Evolutionary conservation across 2,797 vertebrate species (phyloP).

Genomic region (Psittacula derbiana): DNA sequence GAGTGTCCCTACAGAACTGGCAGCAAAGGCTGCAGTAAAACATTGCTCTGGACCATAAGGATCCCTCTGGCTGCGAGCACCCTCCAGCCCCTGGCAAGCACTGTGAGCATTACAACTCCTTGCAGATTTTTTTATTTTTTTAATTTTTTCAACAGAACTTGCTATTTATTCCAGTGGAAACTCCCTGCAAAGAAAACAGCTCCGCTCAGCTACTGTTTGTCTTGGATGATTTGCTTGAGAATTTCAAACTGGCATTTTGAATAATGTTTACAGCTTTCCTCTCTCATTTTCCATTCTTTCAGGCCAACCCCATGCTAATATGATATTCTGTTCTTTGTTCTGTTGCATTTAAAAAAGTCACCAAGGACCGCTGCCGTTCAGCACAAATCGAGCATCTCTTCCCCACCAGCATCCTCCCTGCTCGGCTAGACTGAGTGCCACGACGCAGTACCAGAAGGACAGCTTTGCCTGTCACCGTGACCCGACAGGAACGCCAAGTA

Average conservation of each 20-base stretch:
- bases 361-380: not conserved
- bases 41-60: not conserved
- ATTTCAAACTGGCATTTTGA: not conserved
- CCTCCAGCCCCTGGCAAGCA: not conserved
- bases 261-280: not conserved
- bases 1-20: not conserved
- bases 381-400: not conserved
- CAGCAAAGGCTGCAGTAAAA: not conserved
- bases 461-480: not conserved
- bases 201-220: conserved; percentile 26
- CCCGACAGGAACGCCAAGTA: not conserved
- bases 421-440: not conserved
- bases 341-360: not conserved
- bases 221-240: not conserved
- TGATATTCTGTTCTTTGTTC: not conserved
- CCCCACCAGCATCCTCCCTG: not conserved
- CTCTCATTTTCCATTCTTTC: not conserved
- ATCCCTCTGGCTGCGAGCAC: not conserved
- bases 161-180: conserved; percentile 51
- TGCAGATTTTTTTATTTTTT: not conserved
- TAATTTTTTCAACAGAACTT: not conserved
- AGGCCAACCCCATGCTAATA: not conserved
- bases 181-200: conserved; percentile 19
- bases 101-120: not conserved
- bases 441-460: not conserved